Percentiles rank a stretch among this genome's conserved stretches.
Evolutionary conservation across 2,113 vertebrate species (phyloP).

Genomic region (Scolopax mira): DNA sequence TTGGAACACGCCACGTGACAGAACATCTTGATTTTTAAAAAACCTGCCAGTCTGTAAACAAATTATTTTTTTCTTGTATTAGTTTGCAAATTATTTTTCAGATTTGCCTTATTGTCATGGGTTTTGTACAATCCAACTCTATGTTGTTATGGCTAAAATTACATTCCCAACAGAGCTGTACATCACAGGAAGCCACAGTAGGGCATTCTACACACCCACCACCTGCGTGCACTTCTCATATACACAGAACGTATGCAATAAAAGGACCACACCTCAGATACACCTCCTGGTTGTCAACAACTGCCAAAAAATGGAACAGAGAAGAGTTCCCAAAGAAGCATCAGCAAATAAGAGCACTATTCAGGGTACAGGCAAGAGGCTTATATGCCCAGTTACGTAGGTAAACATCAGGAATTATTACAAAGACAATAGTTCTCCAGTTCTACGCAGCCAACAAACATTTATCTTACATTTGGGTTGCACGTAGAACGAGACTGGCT

Average conservation of each 20-base stretch:
- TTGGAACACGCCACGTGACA: not conserved
- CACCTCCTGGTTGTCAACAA: not conserved
- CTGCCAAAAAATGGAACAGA: not conserved
- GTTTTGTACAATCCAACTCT: not conserved
- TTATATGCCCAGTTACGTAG: accelerated
- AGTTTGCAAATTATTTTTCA: not conserved
- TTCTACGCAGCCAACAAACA: not conserved
- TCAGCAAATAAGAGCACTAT: not conserved
- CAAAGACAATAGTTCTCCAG: not conserved
- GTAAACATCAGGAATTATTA: not conserved
- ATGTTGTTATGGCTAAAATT: not conserved
- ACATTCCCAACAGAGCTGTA: not conserved
- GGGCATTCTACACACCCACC: not conserved
- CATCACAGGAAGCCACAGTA: not conserved
- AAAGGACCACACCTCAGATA: not conserved
- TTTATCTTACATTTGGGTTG: conserved; percentile 86
- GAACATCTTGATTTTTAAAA: not conserved
- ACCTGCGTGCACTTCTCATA: not conserved
- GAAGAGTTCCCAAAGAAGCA: not conserved
- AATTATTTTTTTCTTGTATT: not conserved
- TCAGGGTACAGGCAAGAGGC: not conserved
- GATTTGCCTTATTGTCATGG: not conserved
- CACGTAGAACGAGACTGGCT: conserved; percentile 89
- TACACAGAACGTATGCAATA: not conserved
- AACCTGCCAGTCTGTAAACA: not conserved